These are phyloP conservation scores for Buathra laborator DNA, from an alignment of 2,888 invertebrate species.

Conservation along the genomic window DNA sequence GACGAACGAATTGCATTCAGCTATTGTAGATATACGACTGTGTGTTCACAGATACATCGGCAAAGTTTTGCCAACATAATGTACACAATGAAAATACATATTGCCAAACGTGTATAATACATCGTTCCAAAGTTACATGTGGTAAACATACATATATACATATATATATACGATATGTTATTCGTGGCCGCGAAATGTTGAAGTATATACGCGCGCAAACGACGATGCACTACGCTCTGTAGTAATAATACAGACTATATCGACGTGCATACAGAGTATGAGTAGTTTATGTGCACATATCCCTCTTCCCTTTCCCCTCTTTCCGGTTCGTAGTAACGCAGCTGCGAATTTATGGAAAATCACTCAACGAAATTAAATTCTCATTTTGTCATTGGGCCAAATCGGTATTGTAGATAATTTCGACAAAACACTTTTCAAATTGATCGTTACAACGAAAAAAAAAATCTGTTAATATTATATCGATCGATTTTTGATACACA, in stretches of 20 bases:
- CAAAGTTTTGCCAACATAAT: not conserved
- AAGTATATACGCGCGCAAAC: not conserved
- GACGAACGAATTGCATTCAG: no score
- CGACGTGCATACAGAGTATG: not conserved
- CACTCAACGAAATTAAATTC: conserved; percentile 23
- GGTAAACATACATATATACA: not conserved
- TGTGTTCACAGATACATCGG: no score
- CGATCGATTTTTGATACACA: no score
- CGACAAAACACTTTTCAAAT: no score
- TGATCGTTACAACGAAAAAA: no score
- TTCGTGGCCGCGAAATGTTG: not conserved
- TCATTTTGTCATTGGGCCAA: not conserved
- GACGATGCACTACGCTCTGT: not conserved
- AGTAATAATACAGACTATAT: not conserved
- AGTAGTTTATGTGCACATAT: not conserved
- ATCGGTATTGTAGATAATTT: not conserved
- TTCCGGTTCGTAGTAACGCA: not conserved
- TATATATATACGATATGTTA: not conserved
- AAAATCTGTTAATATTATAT: no score
- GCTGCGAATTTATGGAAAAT: conserved; percentile 2
- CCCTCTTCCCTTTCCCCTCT: no score
- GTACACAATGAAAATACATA: conserved; percentile 9
- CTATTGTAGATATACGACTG: no score
- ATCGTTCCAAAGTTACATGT: conserved; percentile 13
- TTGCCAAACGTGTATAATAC: not conserved